A percentile compares a stretch with the other conserved stretches of the same genome.
These are phyloP conservation scores for Eurytoma californica DNA, from an alignment of 2,888 invertebrate species.

Conservation along the genomic window DNA sequence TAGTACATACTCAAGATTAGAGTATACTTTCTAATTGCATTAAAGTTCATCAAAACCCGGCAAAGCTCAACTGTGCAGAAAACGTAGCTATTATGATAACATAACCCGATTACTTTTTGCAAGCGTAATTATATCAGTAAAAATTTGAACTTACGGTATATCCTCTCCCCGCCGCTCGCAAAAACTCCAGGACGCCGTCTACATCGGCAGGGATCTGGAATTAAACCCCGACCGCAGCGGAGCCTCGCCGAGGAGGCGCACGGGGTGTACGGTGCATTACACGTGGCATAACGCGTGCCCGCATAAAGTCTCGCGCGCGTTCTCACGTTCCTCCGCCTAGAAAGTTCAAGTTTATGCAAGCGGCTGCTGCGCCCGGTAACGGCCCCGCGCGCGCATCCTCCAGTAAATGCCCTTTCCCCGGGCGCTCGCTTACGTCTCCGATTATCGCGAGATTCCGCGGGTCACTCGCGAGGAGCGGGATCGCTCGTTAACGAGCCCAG, in stretches of 20 bases:
- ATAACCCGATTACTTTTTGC: too few relatives aligned
- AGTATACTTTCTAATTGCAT: too few relatives aligned
- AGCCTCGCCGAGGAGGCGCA: not conserved
- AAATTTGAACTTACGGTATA: too few relatives aligned
- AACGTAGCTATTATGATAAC: too few relatives aligned
- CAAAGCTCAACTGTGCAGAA: too few relatives aligned
- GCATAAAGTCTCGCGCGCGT: not conserved
- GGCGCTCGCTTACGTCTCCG: not conserved
- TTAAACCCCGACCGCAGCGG: not conserved
- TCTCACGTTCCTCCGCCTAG: constrained; percentile 31
- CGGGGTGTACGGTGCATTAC: not conserved
- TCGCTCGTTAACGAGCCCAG: too few relatives aligned
- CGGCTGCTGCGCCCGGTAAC: not conserved
- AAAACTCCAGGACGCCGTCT: too few relatives aligned
- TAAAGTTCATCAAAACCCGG: too few relatives aligned
- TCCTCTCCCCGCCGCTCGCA: too few relatives aligned
- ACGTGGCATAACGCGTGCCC: not conserved
- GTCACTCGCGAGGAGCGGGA: not conserved
- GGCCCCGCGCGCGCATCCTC: not conserved
- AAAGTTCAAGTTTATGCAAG: constrained; percentile 40
- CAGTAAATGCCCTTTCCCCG: not conserved
- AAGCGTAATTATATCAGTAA: too few relatives aligned
- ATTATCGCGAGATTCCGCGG: not conserved
- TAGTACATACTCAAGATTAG: too few relatives aligned
- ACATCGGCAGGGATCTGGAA: not conserved